Evolutionary conservation across 2,113 vertebrate species (phyloP), one percentile per base, ranked within the genome.

Genomic region (Seriola rivoliana): DNA sequence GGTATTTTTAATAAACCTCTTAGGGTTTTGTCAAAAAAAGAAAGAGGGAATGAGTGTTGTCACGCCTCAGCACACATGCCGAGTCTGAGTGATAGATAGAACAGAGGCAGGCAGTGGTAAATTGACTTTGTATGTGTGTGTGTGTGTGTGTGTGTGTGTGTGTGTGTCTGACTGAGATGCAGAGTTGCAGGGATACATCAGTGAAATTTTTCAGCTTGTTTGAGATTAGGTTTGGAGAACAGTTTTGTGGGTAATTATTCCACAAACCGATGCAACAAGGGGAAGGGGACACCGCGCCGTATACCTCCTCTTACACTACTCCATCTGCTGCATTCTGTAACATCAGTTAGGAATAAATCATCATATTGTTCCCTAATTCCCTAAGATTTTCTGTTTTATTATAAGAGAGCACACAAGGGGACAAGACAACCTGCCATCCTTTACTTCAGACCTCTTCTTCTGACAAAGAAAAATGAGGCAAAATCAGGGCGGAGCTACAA

Each of bases 1-100:
- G 72, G 85, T 84, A 81, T 89, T 89, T 91, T 92, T 92, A 89
- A 90, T 91, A 89, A 89, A 92, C 85, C 83, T 90, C 89, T 85
- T 32, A 65, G 72, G 88, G 67, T 85, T 90, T 90, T 86, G 78
- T 93, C 44, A 75, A 88, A 88, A 86, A 81, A 87, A 83, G 78
- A 90, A 85, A 84, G 80, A 86, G 60, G 12, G 66, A 89, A 90
- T 84, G 68, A 91, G 89, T 85, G 83, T 86, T 91, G 90, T 90
- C 86, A 85, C 60, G 75, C 84, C 84, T 90, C 85, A 78, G 72
- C 78, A 81, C 90, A 78, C 87, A 84, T 83, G 68, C 78, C 29
- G 4, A 84, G 81, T 74, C 79, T 83, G 88, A 88, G 76, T 84
- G 87, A 86, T 77, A 74, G 90, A 82, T 87, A 81, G 80, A 71